These are phyloP conservation scores for Clavelina lepadiformis DNA, from an alignment of 23 tunicate species.

Conservation along the genomic window DNA sequence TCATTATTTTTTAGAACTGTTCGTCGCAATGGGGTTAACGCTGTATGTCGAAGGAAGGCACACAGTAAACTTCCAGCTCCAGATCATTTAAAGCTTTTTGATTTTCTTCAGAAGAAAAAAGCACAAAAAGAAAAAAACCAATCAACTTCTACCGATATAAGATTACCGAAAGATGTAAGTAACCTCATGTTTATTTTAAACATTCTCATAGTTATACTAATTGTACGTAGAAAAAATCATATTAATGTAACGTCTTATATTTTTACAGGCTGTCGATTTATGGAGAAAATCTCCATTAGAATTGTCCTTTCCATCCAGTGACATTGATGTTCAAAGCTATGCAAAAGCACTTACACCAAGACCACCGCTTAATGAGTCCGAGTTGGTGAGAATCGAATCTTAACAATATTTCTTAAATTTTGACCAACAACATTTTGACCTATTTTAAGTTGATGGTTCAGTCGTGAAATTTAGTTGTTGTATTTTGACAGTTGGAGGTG, in stretches of 20 bases:
- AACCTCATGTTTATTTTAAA: background rate
- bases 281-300: constrained; percentile 61
- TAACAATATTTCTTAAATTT: background rate
- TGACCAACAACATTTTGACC: background rate
- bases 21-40: constrained; percentile 35
- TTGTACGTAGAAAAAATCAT: background rate
- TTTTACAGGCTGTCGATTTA: constrained; percentile 28
- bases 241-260: background rate
- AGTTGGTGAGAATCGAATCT: constrained; percentile 20
- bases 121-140: constrained; percentile 20
- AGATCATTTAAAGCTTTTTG: constrained; percentile 41
- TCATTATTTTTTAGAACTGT: constrained; percentile 20
- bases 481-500: constrained; percentile 58
- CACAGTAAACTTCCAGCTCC: constrained; percentile 33
- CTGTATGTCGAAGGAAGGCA: constrained; percentile 17
- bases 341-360: constrained; percentile 28
- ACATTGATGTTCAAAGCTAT: constrained; percentile 32
- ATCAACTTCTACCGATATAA: constrained; percentile 15
- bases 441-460: background rate
- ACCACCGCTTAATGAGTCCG: constrained; percentile 21
- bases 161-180: constrained; percentile 53
- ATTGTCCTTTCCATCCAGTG: constrained; percentile 8
- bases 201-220: background rate
- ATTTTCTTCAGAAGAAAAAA: constrained; percentile 40
- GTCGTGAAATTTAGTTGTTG: background rate